Percentiles rank a stretch among this genome's conserved stretches.
Conservation (phyloP, 2,888 invertebrate genomes). For the Acanthosepion esculentum region DNA sequence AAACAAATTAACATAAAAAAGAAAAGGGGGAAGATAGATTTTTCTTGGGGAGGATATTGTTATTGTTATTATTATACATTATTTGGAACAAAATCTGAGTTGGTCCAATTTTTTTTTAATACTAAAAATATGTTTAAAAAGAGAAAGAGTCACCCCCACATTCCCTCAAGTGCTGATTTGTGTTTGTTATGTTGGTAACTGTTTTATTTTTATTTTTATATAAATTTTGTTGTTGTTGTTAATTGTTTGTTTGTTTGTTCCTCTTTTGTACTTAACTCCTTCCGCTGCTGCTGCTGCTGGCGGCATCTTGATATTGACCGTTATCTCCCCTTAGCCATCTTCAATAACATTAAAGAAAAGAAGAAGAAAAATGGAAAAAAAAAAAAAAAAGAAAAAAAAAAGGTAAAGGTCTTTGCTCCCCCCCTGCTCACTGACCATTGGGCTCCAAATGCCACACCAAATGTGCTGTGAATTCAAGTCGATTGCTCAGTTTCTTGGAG, state of each 20-base stretch:
- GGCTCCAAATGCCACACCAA: conserved; percentile 67
- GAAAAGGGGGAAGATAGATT: neutral
- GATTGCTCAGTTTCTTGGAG: conserved; percentile 65
- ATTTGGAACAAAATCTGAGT: conserved; percentile 33
- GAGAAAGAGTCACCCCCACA: neutral
- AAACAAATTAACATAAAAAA: neutral
- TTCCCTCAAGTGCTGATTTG: conserved; percentile 11
- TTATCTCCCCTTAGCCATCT: conserved; percentile 45
- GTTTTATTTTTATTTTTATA: neutral
- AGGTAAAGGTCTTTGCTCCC: neutral
- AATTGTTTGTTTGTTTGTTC: neutral
- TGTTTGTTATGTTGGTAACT: neutral
- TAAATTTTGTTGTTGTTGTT: neutral
- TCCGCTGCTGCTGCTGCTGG: conserved; percentile 35
- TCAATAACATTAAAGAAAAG: conserved; percentile 23
- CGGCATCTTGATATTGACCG: conserved; percentile 5
- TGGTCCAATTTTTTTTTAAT: conserved; percentile 9
- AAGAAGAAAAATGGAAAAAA: too few species aligned
- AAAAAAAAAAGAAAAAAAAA: too few species aligned
- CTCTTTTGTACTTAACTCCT: neutral
- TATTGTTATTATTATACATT: neutral
- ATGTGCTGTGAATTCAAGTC: conserved; percentile 67
- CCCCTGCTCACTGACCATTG: conserved; percentile 1
- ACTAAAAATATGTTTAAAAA: conserved; percentile 8
- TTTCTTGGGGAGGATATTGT: neutral